Evolutionary conservation across 1,140 invertebrate species (phyloP).

Genomic region (Anadara kagoshimensis): DNA sequence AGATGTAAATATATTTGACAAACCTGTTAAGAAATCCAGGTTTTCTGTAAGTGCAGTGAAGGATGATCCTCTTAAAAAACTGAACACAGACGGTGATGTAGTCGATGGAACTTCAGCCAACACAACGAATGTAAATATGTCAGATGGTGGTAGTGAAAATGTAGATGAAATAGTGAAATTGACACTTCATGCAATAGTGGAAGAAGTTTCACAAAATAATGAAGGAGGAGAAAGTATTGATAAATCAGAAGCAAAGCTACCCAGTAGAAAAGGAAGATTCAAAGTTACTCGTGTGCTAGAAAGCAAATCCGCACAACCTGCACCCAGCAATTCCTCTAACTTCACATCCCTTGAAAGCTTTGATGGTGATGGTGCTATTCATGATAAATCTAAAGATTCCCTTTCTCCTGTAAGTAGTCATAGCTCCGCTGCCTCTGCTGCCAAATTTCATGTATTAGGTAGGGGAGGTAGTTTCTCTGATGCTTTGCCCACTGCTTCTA

Average conservation of each 20-base stretch:
- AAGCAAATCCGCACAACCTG: constrained; percentile 14
- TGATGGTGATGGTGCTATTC: constrained; percentile 29
- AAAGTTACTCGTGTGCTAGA: constrained; percentile 41
- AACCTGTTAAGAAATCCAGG: constrained; percentile 25
- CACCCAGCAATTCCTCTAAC: constrained; percentile 3
- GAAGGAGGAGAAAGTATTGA: not conserved
- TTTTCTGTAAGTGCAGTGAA: constrained; percentile 51
- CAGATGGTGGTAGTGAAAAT: constrained; percentile 9
- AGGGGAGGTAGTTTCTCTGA: not conserved
- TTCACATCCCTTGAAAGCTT: constrained; percentile 4
- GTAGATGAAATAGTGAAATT: constrained; percentile 17
- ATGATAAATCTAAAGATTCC: constrained; percentile 40
- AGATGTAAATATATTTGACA: not conserved
- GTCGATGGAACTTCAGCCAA: not conserved
- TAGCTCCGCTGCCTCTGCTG: constrained; percentile 11
- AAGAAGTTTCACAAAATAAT: constrained; percentile 5
- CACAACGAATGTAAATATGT: constrained; percentile 1
- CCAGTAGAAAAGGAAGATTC: constrained; percentile 37
- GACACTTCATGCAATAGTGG: constrained; percentile 6
- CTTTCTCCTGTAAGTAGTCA: constrained; percentile 38
- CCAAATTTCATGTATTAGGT: not conserved
- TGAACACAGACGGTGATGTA: not conserved
- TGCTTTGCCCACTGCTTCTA: not conserved
- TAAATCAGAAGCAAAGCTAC: not conserved
- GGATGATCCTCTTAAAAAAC: constrained; percentile 31